Evolutionary conservation across 2,888 invertebrate species (phyloP).

Genomic region (Perizoma flavofasciatum): DNA sequence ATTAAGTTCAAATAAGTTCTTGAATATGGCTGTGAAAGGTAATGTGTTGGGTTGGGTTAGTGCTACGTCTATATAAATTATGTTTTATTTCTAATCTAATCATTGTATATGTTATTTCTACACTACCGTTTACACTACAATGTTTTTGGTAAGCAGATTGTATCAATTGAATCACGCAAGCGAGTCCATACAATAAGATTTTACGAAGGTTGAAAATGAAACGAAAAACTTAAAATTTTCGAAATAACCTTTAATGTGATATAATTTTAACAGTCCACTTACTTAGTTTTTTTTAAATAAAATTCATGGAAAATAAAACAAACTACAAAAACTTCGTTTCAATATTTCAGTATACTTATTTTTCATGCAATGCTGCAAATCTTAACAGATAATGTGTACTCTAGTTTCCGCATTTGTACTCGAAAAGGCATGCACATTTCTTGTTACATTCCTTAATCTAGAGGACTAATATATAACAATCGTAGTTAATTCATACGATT

Average conservation of each 20-base stretch:
- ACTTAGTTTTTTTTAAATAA: slow-evolving; percentile 45
- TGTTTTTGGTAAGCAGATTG: slow-evolving; percentile 73
- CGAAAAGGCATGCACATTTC: slow-evolving; percentile 46
- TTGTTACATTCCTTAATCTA: no score
- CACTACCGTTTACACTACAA: slow-evolving; percentile 21
- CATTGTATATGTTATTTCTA: slow-evolving; percentile 12
- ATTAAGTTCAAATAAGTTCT: no score
- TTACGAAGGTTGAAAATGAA: slow-evolving; percentile 59
- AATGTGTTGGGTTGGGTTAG: no score
- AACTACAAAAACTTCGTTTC: slow-evolving; percentile 40
- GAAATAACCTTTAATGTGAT: slow-evolving; percentile 70
- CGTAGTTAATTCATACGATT: no score
- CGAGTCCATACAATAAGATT: slow-evolving; percentile 44
- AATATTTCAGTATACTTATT: not conserved
- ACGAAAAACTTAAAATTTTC: slow-evolving; percentile 53
- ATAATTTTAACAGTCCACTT: slow-evolving; percentile 80
- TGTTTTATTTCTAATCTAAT: not conserved
- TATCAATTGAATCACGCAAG: slow-evolving; percentile 71
- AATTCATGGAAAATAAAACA: slow-evolving; percentile 44
- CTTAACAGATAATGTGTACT: slow-evolving; percentile 19
- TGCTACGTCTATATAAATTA: not conserved
- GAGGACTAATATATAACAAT: no score
- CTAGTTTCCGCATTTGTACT: slow-evolving; percentile 54
- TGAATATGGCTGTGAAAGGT: no score
- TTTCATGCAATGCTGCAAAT: slow-evolving; percentile 9